Base-by-base conservation (phyloP, 2,888 invertebrate species). In the Euzophera pinguis region DNA sequence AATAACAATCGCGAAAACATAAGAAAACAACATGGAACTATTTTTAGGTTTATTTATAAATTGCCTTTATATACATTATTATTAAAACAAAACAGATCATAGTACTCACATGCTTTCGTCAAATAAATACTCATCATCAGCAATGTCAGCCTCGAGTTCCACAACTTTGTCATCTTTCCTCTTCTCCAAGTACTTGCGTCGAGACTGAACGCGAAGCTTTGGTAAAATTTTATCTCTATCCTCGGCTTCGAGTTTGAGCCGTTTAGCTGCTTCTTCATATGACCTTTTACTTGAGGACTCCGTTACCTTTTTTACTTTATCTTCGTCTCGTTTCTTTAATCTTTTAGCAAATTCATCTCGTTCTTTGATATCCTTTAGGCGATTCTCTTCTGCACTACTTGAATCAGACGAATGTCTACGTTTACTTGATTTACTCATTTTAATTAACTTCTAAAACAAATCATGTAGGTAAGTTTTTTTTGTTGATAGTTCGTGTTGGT, bases 61-160 rank as follows among this genome's bases (percentile, higher is more conserved):
- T n/a, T n/a, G n/a, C n/a, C n/a, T n/a, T n/a, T n/a, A n/a, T n/a
- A n/a, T n/a, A n/a, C n/a, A n/a, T n/a, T n/a, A n/a, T n/a, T n/a
- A n/a, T n/a, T n/a, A n/a, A n/a, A n/a, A n/a, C n/a, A n/a, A n/a
- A n/a, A n/a, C n/a, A n/a, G n/a, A n/a, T n/a, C n/a, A n/a, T n/a
- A n/a, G n/a, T 58, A 91, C 94, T 92, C 92, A 97, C 95, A 95
- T 92, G 74, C 94, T 93, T 59, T 97, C 96, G 51, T 96, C 95
- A 81, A 99, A 99, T 0, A 99, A 91, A 75, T 96, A 97, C 81
- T 99, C 98, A 89, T 99, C 99, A 81, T 99, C 99, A 45, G 94
- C 90, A 54, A 99, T 96, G 73, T 98, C 98, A 5, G 95, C 96
- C 84, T 99, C 99, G 49, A 99, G 86, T 78, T 99, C 99, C 8